Conservation (phyloP, 2,113 vertebrate genomes). For the Pantherophis guttatus region DNA sequence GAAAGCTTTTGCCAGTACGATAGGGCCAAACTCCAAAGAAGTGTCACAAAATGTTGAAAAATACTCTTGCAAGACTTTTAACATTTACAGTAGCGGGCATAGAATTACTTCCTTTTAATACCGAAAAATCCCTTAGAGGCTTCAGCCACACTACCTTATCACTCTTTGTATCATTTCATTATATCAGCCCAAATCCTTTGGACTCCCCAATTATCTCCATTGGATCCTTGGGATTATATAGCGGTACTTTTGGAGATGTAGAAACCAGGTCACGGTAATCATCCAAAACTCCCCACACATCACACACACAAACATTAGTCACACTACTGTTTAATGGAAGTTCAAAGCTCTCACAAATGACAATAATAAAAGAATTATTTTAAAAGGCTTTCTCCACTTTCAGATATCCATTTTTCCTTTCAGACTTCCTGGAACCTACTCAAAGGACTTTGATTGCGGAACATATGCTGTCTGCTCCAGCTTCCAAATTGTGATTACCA, state of each 20-base stretch:
- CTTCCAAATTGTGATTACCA: neutral
- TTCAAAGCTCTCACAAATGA: conserved; percentile 62
- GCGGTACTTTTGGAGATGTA: conserved; percentile 34
- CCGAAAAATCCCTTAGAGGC: neutral
- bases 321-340: conserved; percentile 58
- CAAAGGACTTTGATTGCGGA: conserved; percentile 32
- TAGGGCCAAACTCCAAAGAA: conserved; percentile 34
- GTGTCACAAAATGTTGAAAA: neutral
- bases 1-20: conserved; percentile 23
- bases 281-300: conserved; percentile 33
- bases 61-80: conserved; percentile 18
- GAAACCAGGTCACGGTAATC: conserved; percentile 43
- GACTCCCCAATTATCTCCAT: conserved; percentile 37
- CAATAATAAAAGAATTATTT: conserved; percentile 29
- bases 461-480: conserved; percentile 9
- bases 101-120: conserved; percentile 35
- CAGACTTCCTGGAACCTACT: conserved; percentile 56
- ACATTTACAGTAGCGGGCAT: conserved; percentile 22
- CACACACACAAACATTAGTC: conserved; percentile 56
- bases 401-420: conserved; percentile 21
- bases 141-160: conserved; percentile 37
- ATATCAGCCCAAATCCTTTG: conserved; percentile 35
- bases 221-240: conserved; percentile 26
- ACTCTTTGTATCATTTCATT: conserved; percentile 47
- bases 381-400: conserved; percentile 39